Percentiles rank a stretch among this genome's conserved stretches.
These are phyloP conservation scores for Koerneria pararmatus DNA, from an alignment of 2,888 invertebrate species.

Conservation along the genomic window DNA sequence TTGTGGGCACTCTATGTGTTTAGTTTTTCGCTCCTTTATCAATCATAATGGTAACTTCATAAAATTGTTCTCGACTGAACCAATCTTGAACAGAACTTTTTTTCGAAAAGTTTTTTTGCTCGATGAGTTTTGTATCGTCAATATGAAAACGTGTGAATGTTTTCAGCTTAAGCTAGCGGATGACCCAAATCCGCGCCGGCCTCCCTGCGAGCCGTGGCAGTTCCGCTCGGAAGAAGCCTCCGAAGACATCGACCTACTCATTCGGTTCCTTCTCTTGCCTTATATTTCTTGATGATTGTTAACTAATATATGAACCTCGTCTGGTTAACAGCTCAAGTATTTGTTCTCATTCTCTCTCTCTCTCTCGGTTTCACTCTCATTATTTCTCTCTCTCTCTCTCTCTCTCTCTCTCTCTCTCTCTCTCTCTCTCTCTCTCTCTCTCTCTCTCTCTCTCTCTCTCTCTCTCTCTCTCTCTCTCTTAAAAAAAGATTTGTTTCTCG, in stretches of 20 bases:
- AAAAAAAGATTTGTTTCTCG: neutral
- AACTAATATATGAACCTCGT: no score
- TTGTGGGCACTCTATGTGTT: neutral
- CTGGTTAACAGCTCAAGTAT: no score
- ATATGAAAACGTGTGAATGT: neutral
- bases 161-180: constrained; percentile 20
- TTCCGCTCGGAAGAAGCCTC: constrained; percentile 10
- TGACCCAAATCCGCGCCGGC: constrained; percentile 12
- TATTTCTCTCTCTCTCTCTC: no score
- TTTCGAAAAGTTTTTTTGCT: no score
- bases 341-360: no score
- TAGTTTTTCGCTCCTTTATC: neutral
- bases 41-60: neutral
- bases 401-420: neutral
- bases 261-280: no score
- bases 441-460: neutral
- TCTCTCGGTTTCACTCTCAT: no score
- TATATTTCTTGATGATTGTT: no score
- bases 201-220: constrained; percentile 16
- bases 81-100: no score
- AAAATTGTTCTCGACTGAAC: no score
- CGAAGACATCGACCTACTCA: constrained; percentile 17
- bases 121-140: neutral
- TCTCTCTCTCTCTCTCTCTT: constrained; percentile 1
- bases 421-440: neutral